Base-by-base conservation (phyloP, 2,888 invertebrate genomes). In the Microctonus brassicae region DNA sequence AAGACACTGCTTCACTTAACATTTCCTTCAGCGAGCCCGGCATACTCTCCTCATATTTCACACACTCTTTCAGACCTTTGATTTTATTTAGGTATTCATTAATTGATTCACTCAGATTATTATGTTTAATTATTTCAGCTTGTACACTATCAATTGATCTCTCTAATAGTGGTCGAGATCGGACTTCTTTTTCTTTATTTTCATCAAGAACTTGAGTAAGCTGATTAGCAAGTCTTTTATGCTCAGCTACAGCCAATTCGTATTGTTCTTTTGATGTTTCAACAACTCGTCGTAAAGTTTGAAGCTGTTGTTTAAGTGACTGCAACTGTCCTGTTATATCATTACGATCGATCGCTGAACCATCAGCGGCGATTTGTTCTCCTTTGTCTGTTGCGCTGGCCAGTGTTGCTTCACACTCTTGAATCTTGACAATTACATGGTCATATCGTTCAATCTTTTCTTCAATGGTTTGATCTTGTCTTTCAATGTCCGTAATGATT, bases 331-430 rank as follows among this genome's bases (percentile, higher is more conserved):
- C 95, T 1, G 95, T 96, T 6, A 97, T 93, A 78, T 93, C 93
- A 80, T 97, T 97, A 79, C 95, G 91, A 80, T 97, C 97, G 20
- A 94, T 93, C 0, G 95, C 93, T 2, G 95, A 94, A 53, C 97
- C 96, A 88, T 97, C 97, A 0, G 94, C 93, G 0, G 96, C 96
- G 36, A 98, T 97, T 86, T 96, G 95, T 82, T 96, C 95, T 0
- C 97, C 97, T 85, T 97, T 97, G 83, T 97, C 97, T 13, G 93
- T 93, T 0, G 97, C 96, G 5, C 95, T 93, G 0, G 96, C 94
- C 9, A 97, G 88, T 39, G 94, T 89, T 10, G 96, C 97, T 87
- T 97, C 97, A 84, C 95, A 96, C 81, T 96, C 96, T 88, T 96
- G 96, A 66, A 97, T 95, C 83, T 95, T 95, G 0, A 92, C 88